Conservation (phyloP, 2,888 invertebrate genomes). For the Hyppa rectilinea region DNA sequence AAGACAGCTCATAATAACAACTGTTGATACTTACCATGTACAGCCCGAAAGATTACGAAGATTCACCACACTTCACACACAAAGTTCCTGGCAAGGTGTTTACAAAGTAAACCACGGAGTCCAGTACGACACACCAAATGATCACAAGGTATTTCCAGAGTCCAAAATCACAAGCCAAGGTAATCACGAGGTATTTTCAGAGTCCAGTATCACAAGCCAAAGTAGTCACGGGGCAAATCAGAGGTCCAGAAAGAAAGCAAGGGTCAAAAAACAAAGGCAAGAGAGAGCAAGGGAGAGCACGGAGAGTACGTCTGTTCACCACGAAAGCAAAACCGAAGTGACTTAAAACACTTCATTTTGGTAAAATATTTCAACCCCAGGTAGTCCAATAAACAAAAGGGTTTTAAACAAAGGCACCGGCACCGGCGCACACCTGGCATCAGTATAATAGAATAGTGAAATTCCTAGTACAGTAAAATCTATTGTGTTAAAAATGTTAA, state of each 20-base stretch:
- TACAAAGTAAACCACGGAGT: neutral
- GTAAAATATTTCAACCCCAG: neutral
- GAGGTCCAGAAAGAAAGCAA: slow-evolving; percentile 12
- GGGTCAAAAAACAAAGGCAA: slow-evolving; percentile 4
- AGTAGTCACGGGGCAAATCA: slow-evolving; percentile 4
- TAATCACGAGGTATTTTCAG: neutral
- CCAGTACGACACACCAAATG: neutral
- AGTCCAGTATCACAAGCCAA: neutral
- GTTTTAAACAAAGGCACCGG: neutral
- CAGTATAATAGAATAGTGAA: no score
- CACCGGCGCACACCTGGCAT: no score
- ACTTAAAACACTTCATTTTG: neutral
- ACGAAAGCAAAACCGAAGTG: slow-evolving; percentile 17
- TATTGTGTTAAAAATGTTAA: no score
- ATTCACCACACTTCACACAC: slow-evolving; percentile 8
- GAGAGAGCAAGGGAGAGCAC: neutral
- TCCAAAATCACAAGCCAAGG: neutral
- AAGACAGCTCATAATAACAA: neutral
- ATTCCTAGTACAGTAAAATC: no score
- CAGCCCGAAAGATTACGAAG: neutral
- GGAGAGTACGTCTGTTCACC: slow-evolving; percentile 10
- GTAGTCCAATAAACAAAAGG: neutral
- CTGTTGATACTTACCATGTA: neutral
- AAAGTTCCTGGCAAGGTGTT: neutral
- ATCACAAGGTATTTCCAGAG: slow-evolving; percentile 1